Base-by-base conservation (phyloP, 2,888 invertebrate genomes). In the Dione juno region DNA sequence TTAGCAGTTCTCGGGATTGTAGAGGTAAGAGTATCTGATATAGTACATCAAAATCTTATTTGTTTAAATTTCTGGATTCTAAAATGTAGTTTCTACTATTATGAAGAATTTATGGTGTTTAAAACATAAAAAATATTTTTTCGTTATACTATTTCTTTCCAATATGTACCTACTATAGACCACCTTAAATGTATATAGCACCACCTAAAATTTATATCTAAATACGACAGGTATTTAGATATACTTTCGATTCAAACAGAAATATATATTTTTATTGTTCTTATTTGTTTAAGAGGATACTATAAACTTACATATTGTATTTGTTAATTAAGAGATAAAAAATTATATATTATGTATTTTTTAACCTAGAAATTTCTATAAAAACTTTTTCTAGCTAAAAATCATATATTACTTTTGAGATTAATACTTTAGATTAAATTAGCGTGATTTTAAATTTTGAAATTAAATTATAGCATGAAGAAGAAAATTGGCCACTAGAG, bases 1-100 rank as follows among this genome's bases (percentile, higher is more conserved):
- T 90, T 96, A 80, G 94, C 95, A 77, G 94, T 94, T 76, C 88
- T 95, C 76, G 93, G 94, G 81, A 93, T 95, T 82, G 90, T 94
- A 71, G 94, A 95, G 93, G 95, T 95, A 84, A 41, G 37, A 16
- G 7, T 37, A 48, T 63, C 7, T 16, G 5, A 11, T 40, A 37
- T 37, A 16, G 9, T n/a, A 28, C 14, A 54, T 9, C 14, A 35
- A n/a, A 21, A 28, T n/a, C 2, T 28, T 54, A 28, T n/a, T 35
- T 54, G n/a, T 13, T 11, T 8, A 48, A 2, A 8, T 48, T 48
- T 48, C 3, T 16, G 48, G 9, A 48, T 54, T 37, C 2, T 28
- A 28, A 28, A 28, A 28, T 5, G 28, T 3, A 28, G 3, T 28
- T 28, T 5, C 28, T 28, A 3, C 5, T 28, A 28, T 28, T 5